Evolutionary conservation across 2,797 vertebrate genomes (phyloP).

Genomic region (Dipus sagitta): DNA sequence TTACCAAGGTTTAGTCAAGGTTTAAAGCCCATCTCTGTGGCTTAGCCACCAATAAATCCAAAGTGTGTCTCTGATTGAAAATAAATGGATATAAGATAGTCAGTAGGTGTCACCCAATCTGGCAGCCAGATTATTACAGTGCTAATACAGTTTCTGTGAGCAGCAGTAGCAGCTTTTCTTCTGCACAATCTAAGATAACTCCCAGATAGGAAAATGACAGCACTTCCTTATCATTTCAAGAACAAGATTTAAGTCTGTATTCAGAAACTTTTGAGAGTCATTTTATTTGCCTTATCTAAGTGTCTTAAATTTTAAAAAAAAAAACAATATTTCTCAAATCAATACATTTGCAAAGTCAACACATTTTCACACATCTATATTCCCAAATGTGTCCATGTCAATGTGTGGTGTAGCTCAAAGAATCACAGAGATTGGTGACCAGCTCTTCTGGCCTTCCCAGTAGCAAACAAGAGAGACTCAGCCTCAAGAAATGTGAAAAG

Average conservation of each 20-base stretch:
- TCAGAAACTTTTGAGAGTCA: neutral
- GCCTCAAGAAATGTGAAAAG: no score
- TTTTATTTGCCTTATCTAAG: neutral
- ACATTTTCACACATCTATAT: neutral
- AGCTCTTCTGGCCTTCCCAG: no score
- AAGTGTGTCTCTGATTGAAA: slow-evolving; percentile 51
- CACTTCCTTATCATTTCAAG: neutral
- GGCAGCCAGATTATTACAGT: neutral
- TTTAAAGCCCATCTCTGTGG: neutral
- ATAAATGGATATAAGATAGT: slow-evolving; percentile 5
- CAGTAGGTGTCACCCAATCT: slow-evolving; percentile 28
- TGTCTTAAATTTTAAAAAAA: slow-evolving; percentile 15
- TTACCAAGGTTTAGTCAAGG: neutral
- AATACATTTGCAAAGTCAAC: neutral
- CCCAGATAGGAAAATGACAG: slow-evolving; percentile 1
- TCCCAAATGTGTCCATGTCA: no score
- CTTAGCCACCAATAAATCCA: slow-evolving; percentile 33
- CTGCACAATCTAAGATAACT: neutral
- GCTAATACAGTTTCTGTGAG: neutral
- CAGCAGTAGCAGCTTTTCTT: neutral
- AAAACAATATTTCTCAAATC: neutral
- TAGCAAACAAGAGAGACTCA: no score
- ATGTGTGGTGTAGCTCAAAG: no score
- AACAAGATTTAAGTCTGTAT: neutral
- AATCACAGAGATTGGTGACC: no score